These are phyloP conservation scores for Peromyscus californicus DNA, from an alignment of 2,113 vertebrate genomes.

Conservation along the genomic window DNA sequence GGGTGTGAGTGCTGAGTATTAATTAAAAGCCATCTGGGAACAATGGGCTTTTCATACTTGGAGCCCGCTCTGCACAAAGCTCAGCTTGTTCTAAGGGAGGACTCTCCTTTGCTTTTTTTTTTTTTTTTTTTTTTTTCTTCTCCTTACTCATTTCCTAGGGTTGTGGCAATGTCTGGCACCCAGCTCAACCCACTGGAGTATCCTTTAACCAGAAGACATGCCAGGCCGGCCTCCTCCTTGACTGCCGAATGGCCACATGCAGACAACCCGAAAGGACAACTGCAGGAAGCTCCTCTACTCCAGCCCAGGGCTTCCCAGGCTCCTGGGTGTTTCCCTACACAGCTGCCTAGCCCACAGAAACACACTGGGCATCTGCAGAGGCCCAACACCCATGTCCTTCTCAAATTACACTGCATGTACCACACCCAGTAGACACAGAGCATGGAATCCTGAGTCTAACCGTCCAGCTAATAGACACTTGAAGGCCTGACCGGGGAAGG, in stretches of 20 bases:
- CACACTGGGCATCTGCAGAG: slow-evolving; percentile 37
- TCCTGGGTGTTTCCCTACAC: slow-evolving; percentile 61
- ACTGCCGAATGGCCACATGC: slow-evolving; percentile 22
- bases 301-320: background rate
- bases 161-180: slow-evolving; percentile 82
- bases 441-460: background rate
- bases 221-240: slow-evolving; percentile 45
- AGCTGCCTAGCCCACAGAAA: slow-evolving; percentile 53
- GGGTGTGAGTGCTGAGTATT: slow-evolving; percentile 74
- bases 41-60: slow-evolving; percentile 79
- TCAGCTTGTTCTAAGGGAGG: slow-evolving; percentile 81
- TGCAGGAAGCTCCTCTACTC: slow-evolving; percentile 20
- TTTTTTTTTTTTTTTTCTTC: background rate
- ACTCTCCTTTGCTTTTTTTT: slow-evolving; percentile 69
- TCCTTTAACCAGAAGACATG: slow-evolving; percentile 58
- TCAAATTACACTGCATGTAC: slow-evolving; percentile 31
- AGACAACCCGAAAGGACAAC: slow-evolving; percentile 32
- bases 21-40: slow-evolving; percentile 81
- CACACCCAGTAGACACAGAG: slow-evolving; percentile 56
- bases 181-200: slow-evolving; percentile 63
- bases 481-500: background rate
- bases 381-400: slow-evolving; percentile 66
- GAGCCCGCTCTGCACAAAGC: slow-evolving; percentile 81
- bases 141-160: slow-evolving; percentile 82
- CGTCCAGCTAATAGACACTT: background rate